phyloP scores from a whole-genome alignment of 2,113 vertebrate genomes.

The Hypanus sabinus region DNA sequence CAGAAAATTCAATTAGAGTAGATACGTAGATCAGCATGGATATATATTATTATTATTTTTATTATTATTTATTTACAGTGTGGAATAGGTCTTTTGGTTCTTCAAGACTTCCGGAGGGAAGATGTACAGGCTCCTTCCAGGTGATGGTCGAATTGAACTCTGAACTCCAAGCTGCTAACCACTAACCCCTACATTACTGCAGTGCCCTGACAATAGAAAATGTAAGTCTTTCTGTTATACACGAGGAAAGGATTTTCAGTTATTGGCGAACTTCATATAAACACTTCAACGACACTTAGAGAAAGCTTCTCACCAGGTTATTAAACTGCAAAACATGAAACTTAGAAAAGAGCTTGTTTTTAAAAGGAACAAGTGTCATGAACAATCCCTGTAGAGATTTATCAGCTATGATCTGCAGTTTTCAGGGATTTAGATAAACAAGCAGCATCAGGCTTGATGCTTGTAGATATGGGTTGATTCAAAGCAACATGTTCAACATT shows the following conservation, averaged over 20 bases:
- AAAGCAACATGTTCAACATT: conserved; percentile 7
- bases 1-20: too few species aligned
- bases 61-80: too few species aligned
- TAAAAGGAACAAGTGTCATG: not conserved
- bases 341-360: not conserved
- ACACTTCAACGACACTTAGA: not conserved
- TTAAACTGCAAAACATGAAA: not conserved
- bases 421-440: conserved; percentile 25
- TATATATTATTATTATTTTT: too few species aligned
- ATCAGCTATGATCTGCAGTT: not conserved
- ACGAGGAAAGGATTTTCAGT: not conserved
- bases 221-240: not conserved
- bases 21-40: too few species aligned
- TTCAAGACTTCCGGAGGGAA: too few species aligned
- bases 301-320: not conserved
- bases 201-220: too few species aligned
- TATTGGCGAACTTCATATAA: not conserved
- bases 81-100: too few species aligned
- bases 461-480: conserved; percentile 3
- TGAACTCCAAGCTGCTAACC: too few species aligned
- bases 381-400: not conserved
- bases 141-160: too few species aligned
- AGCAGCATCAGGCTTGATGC: not conserved
- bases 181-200: too few species aligned
- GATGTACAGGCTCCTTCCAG: too few species aligned